Conservation (phyloP, 2,797 vertebrate genomes). For the Oophaga sylvatica region DNA sequence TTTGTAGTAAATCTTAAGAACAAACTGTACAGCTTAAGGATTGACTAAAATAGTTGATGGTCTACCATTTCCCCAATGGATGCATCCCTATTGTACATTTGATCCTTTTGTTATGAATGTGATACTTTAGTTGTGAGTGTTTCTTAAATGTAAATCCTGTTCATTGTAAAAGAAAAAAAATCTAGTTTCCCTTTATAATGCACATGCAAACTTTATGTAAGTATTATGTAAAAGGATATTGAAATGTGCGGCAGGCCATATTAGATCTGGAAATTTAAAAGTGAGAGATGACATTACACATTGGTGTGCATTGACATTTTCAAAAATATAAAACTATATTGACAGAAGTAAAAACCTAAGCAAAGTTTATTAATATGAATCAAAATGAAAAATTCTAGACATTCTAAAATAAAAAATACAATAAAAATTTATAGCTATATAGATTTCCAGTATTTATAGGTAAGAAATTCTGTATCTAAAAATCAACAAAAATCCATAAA, state of each 20-base stretch:
- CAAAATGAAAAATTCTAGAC: neutral
- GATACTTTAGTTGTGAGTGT: too few species aligned
- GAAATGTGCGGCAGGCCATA: neutral
- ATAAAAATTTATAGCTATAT: neutral
- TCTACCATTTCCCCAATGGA: too few species aligned
- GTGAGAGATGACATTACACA: too few species aligned
- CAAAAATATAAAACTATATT: neutral
- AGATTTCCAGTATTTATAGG: neutral
- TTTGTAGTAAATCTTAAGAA: too few species aligned
- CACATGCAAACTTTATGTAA: too few species aligned
- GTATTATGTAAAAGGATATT: neutral
- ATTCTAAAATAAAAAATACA: neutral
- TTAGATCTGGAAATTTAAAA: neutral
- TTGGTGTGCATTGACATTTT: neutral
- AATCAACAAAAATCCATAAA: neutral
- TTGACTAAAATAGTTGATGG: too few species aligned
- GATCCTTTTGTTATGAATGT: too few species aligned
- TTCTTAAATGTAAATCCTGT: too few species aligned
- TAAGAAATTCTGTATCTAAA: neutral
- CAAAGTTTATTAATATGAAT: neutral
- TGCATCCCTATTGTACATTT: too few species aligned
- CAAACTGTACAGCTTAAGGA: too few species aligned
- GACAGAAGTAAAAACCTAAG: neutral
- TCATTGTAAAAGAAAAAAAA: too few species aligned
- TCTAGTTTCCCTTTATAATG: too few species aligned